A percentile compares a stretch with the other conserved stretches of the same genome.
Conservation (phyloP, 2,113 vertebrate genomes). For the Limanda limanda region DNA sequence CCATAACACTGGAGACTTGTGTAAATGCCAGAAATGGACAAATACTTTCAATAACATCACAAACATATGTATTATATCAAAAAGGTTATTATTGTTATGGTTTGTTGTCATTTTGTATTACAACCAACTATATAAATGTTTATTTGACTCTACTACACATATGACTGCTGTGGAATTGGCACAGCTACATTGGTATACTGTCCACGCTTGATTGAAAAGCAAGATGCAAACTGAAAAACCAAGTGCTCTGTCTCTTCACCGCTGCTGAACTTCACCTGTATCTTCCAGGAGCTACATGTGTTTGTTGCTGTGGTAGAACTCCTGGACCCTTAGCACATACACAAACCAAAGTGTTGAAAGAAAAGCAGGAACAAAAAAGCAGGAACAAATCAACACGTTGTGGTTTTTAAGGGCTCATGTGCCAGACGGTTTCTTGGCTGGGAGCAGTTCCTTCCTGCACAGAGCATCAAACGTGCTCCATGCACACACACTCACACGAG, state of each 20-base stretch:
- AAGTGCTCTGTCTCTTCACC: background rate
- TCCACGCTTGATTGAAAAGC: background rate
- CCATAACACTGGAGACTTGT: too few species aligned
- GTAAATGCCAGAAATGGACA: too few species aligned
- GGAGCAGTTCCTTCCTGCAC: constrained; percentile 20
- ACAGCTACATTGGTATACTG: too few species aligned
- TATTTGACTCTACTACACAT: background rate
- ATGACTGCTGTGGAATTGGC: too few species aligned
- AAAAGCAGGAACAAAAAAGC: background rate
- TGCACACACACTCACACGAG: constrained; percentile 16
- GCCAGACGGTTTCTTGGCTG: constrained; percentile 11
- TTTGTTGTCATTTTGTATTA: background rate
- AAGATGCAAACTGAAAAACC: background rate
- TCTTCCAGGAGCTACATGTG: background rate
- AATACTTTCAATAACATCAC: too few species aligned
- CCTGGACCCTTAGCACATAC: background rate
- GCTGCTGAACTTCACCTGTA: background rate
- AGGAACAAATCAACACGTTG: background rate
- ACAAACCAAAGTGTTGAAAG: background rate
- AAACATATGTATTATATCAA: too few species aligned
- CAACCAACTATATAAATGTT: background rate
- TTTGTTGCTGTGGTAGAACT: background rate
- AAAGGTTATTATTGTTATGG: too few species aligned
- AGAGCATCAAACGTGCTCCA: background rate
- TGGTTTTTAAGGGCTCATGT: constrained; percentile 10